Evolutionary conservation across 2,113 vertebrate species (phyloP).

Genomic region (Chaetops frenatus): DNA sequence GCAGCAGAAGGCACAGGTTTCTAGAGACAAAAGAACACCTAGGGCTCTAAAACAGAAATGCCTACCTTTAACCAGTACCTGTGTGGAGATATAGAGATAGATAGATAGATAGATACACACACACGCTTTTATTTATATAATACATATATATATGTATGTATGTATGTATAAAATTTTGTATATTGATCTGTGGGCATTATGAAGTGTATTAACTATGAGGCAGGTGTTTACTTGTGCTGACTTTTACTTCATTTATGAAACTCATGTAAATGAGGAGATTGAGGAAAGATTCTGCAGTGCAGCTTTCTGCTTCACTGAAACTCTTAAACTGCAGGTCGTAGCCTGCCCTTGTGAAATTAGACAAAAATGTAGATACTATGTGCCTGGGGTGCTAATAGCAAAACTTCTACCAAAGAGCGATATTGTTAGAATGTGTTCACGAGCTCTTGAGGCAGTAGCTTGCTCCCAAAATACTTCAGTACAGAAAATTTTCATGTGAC

Average conservation of each 20-base stretch:
- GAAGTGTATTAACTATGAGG: background rate
- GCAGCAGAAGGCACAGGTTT: background rate
- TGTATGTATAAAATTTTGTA: background rate
- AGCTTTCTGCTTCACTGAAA: background rate
- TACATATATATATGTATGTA: background rate
- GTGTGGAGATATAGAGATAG: too few relatives aligned
- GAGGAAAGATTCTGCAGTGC: background rate
- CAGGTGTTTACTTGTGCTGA: background rate
- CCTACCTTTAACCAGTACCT: background rate
- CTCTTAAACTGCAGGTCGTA: background rate
- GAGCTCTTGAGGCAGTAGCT: background rate
- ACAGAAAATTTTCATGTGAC: background rate
- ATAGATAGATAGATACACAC: background rate
- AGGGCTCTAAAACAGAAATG: background rate
- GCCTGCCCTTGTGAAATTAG: background rate
- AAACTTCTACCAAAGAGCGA: background rate
- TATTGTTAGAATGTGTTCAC: background rate
- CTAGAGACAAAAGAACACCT: background rate
- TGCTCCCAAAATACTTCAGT: background rate
- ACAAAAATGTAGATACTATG: background rate
- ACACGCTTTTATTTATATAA: background rate
- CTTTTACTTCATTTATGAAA: background rate
- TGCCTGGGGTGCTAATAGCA: background rate
- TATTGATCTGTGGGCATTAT: background rate
- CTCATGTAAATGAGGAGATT: fast-evolving